Base-by-base conservation (phyloP, 2,113 vertebrate genomes). In the Podiceps cristatus region DNA sequence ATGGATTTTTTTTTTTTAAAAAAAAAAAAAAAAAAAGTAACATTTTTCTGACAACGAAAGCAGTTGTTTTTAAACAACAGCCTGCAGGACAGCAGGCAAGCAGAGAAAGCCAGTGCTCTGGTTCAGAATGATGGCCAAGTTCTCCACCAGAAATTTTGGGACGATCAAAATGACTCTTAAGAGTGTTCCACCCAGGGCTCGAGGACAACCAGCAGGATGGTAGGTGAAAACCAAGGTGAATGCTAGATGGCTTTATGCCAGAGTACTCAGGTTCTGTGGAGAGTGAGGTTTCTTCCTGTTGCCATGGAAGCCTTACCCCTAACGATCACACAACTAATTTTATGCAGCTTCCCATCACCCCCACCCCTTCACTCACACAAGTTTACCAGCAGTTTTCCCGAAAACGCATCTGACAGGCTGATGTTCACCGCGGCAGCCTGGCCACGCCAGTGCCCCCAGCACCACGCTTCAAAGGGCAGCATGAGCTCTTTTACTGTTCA, bases 321-420 rank as follows among this genome's bases (percentile, higher is more conserved):
- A 22, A 25, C 0, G 0, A 37, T 1, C 1, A 73, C 29, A 37
- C 15, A 33, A 25, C 4, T 29, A 10, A 20, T 76, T 83, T 87
- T 69, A 13, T 4, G 18, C 64, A 42, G 22, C 40, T 13, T 60
- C 25, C 15, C 14, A 11, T 55, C 28, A 37, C 9, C 0, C 1
- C 9, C 25, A 28, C 6, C 10, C 19, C 22, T 62, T 37, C 45
- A 8, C 28, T 67, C 49, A 29, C 60, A 67, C 1, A 0, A 6
- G 18, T 69, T 49, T 53, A 53, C 55, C 66, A 75, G 33, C 44
- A 92, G 8, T 52, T 63, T 53, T 33, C 22, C 76, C 56, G 75
- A 60, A 88, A 88, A 25, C 13, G 23, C 62, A 64, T 7, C 31
- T 0, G 2, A 16, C 40, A 28, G 31, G 19, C 10, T 0, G 2